Evolutionary conservation across 2,113 vertebrate species (phyloP).

Genomic region (Lichenostomus cassidix): DNA sequence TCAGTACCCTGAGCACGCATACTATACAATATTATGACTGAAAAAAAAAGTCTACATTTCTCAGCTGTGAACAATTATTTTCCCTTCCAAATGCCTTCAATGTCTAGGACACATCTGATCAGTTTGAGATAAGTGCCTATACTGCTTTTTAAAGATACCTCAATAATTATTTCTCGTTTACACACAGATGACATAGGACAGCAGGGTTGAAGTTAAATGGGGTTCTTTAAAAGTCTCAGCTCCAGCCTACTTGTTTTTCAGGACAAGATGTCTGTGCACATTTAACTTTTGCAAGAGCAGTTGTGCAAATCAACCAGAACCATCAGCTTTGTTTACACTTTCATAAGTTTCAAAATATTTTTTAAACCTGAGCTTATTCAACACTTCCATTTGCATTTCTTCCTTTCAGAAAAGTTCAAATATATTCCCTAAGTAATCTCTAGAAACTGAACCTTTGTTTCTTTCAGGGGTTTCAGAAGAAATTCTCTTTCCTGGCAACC

Average conservation of each 20-base stretch:
- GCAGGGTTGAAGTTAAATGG: background rate
- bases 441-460: background rate
- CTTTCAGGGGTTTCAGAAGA: background rate
- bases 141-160: background rate
- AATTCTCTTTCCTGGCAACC: background rate
- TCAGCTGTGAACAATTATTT: background rate
- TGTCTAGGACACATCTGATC: background rate
- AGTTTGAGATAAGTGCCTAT: background rate
- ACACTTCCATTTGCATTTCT: background rate
- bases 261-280: background rate
- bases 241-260: background rate
- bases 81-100: background rate
- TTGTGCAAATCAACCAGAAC: background rate
- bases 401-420: background rate
- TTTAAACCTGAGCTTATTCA: background rate
- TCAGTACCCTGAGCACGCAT: background rate
- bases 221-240: background rate
- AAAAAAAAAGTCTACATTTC: background rate
- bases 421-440: background rate
- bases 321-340: background rate
- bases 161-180: background rate
- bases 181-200: background rate
- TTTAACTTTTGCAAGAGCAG: background rate
- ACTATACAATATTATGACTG: background rate
- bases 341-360: background rate